Conservation (phyloP, 2,888 invertebrate genomes). For the Leucozona laternaria region DNA sequence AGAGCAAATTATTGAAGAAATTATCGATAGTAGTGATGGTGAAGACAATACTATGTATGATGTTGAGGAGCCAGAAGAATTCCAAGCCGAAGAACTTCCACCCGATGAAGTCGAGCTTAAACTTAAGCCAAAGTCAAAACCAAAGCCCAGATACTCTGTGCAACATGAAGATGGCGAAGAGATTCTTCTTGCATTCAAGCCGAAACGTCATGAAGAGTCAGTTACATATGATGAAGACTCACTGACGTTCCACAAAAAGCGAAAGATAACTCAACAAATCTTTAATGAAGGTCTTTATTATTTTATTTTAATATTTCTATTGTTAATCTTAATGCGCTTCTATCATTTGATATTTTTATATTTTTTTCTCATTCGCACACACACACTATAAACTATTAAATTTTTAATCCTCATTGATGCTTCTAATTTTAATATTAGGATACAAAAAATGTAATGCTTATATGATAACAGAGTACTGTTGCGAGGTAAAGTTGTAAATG, state of each 20-base stretch:
- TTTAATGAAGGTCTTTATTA: conserved; percentile 83
- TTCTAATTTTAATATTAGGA: conserved; percentile 69
- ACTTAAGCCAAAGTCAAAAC: conserved; percentile 83
- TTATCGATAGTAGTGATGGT: conserved; percentile 85
- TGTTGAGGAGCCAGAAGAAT: conserved; percentile 84
- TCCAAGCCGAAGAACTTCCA: conserved; percentile 85
- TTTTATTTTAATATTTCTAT: conserved; percentile 7
- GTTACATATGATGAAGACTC: conserved; percentile 87
- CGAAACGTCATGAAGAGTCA: conserved; percentile 84
- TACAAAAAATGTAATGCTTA: conserved; percentile 79
- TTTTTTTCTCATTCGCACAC: conserved; percentile 27
- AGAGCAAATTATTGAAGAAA: conserved; percentile 86
- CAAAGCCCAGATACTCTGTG: conserved; percentile 85
- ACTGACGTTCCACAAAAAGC: conserved; percentile 88
- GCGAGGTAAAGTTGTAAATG: conserved; percentile 81
- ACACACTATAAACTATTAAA: conserved; percentile 24
- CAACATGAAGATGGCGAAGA: conserved; percentile 86
- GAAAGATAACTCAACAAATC: conserved; percentile 87
- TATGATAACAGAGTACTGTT: conserved; percentile 83
- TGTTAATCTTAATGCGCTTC: conserved; percentile 66
- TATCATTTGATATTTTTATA: conserved; percentile 28
- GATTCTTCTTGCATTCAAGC: conserved; percentile 84
- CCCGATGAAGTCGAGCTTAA: conserved; percentile 84
- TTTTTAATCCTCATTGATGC: conserved; percentile 30
- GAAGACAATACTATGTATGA: conserved; percentile 85